Percentiles rank a stretch among this genome's conserved stretches.
Conservation (phyloP, 2,113 vertebrate species). For the Lasiurus cinereus region DNA sequence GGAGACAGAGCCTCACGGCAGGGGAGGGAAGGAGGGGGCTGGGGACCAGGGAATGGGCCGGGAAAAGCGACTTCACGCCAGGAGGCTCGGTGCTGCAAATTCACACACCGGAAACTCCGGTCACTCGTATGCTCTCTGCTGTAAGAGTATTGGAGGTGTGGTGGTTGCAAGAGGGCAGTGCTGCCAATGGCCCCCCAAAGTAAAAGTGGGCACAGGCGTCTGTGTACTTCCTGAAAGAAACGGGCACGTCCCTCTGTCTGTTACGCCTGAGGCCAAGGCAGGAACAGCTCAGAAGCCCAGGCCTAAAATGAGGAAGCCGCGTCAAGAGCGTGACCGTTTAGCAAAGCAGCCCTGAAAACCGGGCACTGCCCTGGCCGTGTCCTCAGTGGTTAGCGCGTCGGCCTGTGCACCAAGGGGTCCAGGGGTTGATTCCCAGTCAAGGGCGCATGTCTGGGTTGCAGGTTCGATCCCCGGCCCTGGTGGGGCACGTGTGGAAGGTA, state of each 20-base stretch:
- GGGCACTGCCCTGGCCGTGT: neutral
- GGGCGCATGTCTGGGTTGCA: no score
- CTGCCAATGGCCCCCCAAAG: neutral
- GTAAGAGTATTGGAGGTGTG: neutral
- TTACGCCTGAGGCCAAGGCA: neutral
- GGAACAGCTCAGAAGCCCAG: neutral
- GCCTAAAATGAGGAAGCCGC: neutral
- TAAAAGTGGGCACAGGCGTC: neutral
- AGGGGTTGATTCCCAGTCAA: no score
- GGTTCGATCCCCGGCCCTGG: no score
- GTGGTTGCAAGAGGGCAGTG: neutral
- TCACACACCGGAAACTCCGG: neutral
- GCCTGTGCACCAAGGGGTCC: no score
- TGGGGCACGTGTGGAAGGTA: no score
- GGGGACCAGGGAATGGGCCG: neutral
- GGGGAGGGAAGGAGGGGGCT: neutral
- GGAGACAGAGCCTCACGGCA: conserved; percentile 53
- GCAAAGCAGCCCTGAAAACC: neutral
- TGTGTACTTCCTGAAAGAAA: conserved; percentile 25
- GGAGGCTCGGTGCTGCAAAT: conserved; percentile 42
- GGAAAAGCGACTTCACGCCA: neutral
- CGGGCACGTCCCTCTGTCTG: neutral
- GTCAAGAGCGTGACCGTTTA: neutral
- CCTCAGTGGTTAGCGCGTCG: no score
- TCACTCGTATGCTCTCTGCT: neutral